These are phyloP conservation scores for Crax fasciolata DNA, from an alignment of 2,797 vertebrate species.

Conservation along the genomic window DNA sequence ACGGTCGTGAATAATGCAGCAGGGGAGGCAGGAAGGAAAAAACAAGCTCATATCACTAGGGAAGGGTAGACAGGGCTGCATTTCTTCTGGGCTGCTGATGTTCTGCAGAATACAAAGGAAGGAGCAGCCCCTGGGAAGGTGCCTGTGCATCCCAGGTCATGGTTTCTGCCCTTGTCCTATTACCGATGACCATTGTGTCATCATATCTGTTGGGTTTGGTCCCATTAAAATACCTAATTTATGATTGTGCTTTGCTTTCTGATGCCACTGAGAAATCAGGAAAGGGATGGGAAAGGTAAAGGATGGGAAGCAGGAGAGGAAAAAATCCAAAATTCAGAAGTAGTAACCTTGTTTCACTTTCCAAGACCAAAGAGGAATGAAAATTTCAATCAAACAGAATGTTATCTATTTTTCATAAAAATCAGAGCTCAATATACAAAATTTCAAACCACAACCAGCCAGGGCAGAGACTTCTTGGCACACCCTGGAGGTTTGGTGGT, in stretches of 20 bases:
- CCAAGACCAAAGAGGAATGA: not conserved
- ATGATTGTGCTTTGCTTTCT: not conserved
- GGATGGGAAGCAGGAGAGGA: not conserved
- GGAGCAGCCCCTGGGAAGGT: not conserved
- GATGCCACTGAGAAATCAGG: not conserved
- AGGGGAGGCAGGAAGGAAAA: not conserved
- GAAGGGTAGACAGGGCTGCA: not conserved
- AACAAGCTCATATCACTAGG: accelerated
- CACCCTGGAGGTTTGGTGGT: accelerated
- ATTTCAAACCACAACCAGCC: not conserved
- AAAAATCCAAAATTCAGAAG: not conserved
- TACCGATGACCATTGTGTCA: accelerated
- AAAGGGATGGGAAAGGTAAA: not conserved
- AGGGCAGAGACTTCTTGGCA: accelerated
- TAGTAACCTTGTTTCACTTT: not conserved
- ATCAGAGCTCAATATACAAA: not conserved
- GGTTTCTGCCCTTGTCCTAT: accelerated
- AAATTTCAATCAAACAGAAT: not conserved
- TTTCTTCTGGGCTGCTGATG: not conserved
- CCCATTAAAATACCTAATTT: not conserved
- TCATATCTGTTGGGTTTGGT: accelerated
- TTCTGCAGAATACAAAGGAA: not conserved
- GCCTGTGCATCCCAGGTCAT: not conserved
- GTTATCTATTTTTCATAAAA: not conserved
- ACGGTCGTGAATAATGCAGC: constrained; percentile 2